These are phyloP conservation scores for Clupea harengus DNA, from an alignment of 2,113 vertebrate genomes.

Conservation along the genomic window DNA sequence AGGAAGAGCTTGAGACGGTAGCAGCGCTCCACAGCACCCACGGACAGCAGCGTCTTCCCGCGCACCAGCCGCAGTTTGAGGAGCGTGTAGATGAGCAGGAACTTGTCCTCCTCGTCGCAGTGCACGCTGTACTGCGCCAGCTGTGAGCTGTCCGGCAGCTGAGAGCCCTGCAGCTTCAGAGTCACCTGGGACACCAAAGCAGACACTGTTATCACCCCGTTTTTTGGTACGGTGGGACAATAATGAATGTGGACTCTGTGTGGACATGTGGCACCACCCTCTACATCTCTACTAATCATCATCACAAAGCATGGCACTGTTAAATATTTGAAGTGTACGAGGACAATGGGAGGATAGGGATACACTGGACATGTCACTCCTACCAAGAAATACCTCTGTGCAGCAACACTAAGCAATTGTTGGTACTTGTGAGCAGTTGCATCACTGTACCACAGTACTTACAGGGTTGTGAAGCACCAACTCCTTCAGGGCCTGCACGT, in stretches of 20 bases:
- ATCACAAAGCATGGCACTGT: too few relatives aligned
- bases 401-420: neutral
- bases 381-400: neutral
- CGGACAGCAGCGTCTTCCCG: constrained; percentile 87
- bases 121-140: constrained; percentile 83
- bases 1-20: constrained; percentile 91
- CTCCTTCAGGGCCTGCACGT: constrained; percentile 84
- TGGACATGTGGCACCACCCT: too few relatives aligned
- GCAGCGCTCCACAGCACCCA: constrained; percentile 74
- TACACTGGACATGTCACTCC: too few relatives aligned
- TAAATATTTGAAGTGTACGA: too few relatives aligned
- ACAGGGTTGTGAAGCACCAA: constrained; percentile 92
- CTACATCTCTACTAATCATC: too few relatives aligned
- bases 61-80: constrained; percentile 83
- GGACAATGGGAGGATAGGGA: too few relatives aligned
- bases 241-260: neutral
- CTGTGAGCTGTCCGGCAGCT: constrained; percentile 79
- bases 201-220: neutral
- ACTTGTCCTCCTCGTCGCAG: constrained; percentile 92
- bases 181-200: constrained; percentile 72
- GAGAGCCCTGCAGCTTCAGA: constrained; percentile 83
- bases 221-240: too few relatives aligned
- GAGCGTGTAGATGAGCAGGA: constrained; percentile 83
- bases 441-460: constrained; percentile 44
- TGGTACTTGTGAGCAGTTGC: neutral